These are phyloP conservation scores for Nyctibius grandis DNA, from an alignment of 2,797 vertebrate species.

Conservation along the genomic window DNA sequence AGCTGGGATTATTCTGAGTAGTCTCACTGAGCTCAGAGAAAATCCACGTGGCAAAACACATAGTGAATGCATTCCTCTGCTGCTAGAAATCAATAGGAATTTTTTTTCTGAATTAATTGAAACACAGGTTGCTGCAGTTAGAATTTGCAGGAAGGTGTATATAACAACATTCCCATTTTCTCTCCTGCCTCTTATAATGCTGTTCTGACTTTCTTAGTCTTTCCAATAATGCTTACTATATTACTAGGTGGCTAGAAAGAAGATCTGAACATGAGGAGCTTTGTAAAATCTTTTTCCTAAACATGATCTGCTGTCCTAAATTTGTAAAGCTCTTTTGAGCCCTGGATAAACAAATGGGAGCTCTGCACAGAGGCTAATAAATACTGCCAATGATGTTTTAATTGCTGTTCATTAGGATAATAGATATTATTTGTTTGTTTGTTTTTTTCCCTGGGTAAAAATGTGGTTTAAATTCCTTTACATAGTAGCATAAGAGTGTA, in stretches of 20 bases:
- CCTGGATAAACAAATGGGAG: not conserved
- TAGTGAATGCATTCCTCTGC: not conserved
- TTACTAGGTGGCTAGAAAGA: not conserved
- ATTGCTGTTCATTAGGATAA: not conserved
- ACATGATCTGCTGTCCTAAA: not conserved
- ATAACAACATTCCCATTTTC: not conserved
- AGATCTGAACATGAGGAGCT: not conserved
- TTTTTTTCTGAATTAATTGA: conserved; percentile 8
- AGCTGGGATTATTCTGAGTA: not conserved
- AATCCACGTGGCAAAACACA: not conserved
- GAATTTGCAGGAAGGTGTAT: not conserved
- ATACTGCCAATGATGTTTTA: not conserved
- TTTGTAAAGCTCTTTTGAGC: not conserved
- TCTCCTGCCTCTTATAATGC: not conserved
- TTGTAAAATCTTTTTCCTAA: conserved; percentile 8
- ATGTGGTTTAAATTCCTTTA: not conserved
- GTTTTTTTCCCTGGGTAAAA: not conserved
- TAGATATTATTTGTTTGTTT: not conserved
- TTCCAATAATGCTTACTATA: not conserved
- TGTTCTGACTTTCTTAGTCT: not conserved
- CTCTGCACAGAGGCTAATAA: not conserved
- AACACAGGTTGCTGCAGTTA: not conserved
- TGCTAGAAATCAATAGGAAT: not conserved
- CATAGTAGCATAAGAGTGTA: not conserved
- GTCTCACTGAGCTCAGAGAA: not conserved